These are phyloP conservation scores for Halisarca cf. caerulea DNA, from an alignment of 37 sponge, comb jelly and placozoan species.

Conservation along the genomic window DNA sequence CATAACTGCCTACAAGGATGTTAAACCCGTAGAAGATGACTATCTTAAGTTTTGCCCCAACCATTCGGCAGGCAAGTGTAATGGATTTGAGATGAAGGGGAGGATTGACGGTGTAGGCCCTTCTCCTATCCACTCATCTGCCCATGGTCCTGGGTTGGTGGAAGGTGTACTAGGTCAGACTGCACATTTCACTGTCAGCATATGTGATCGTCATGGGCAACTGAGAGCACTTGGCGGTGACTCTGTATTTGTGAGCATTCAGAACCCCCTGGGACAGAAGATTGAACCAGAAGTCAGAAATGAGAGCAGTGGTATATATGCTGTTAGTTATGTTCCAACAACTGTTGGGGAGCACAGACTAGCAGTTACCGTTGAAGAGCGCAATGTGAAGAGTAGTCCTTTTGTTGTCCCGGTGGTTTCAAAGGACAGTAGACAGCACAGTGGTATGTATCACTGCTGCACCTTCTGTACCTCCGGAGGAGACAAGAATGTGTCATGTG, in stretches of 20 bases:
- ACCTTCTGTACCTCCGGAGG: conserved; percentile 63
- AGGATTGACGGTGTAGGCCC: conserved; percentile 52
- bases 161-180: conserved; percentile 20
- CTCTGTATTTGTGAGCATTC: conserved; percentile 40
- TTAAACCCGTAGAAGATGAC: conserved; percentile 64
- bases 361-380: conserved; percentile 49
- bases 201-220: conserved; percentile 54
- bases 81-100: conserved; percentile 55
- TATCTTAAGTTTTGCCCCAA: conserved; percentile 59
- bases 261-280: neutral
- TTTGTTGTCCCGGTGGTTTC: conserved; percentile 52
- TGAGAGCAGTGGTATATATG: conserved; percentile 43
- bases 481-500: conserved; percentile 68
- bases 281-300: conserved; percentile 34
- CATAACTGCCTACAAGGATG: neutral
- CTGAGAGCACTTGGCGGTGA: conserved; percentile 56
- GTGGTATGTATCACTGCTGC: conserved; percentile 74
- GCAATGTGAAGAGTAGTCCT: conserved; percentile 65
- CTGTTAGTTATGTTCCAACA: conserved; percentile 44
- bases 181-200: conserved; percentile 35
- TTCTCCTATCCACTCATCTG: conserved; percentile 38
- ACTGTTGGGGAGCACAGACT: conserved; percentile 51
- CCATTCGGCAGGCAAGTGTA: conserved; percentile 28
- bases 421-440: conserved; percentile 30
- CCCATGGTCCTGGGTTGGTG: conserved; percentile 38